Percentiles rank a stretch among this genome's conserved stretches.
phyloP scores from a whole-genome alignment of 2,797 vertebrate genomes.

The Chiloscyllium punctatum region DNA sequence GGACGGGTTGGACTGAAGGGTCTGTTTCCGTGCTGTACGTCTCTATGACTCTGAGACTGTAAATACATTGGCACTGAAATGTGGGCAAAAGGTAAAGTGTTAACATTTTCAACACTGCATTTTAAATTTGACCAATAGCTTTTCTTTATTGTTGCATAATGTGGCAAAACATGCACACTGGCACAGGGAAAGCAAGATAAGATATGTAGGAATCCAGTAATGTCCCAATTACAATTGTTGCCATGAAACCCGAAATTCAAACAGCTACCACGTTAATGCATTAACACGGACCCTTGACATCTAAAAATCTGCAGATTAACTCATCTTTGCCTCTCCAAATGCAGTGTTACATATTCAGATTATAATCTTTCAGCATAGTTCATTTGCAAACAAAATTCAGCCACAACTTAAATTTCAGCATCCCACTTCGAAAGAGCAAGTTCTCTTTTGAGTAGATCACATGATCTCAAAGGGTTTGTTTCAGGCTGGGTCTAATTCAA shows the following conservation, averaged over 20 bases:
- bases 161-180: background rate
- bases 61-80: background rate
- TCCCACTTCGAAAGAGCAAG: background rate
- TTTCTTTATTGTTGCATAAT: background rate
- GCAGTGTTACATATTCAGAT: background rate
- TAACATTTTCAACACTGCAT: background rate
- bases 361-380: background rate
- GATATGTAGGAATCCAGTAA: background rate
- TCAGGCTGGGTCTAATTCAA: background rate
- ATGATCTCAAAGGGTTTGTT: background rate
- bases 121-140: background rate
- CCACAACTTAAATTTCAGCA: background rate
- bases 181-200: background rate
- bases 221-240: background rate
- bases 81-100: background rate
- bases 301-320: background rate
- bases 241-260: background rate
- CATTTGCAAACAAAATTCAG: background rate
- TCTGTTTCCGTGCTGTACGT: no score
- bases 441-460: background rate
- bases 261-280: background rate
- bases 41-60: no score
- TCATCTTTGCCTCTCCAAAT: background rate
- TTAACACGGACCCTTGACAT: background rate
- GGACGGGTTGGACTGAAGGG: no score